A percentile compares a stretch with the other conserved stretches of the same genome.
These are phyloP conservation scores for Lichenostomus cassidix DNA, from an alignment of 2,113 vertebrate genomes.

Conservation along the genomic window DNA sequence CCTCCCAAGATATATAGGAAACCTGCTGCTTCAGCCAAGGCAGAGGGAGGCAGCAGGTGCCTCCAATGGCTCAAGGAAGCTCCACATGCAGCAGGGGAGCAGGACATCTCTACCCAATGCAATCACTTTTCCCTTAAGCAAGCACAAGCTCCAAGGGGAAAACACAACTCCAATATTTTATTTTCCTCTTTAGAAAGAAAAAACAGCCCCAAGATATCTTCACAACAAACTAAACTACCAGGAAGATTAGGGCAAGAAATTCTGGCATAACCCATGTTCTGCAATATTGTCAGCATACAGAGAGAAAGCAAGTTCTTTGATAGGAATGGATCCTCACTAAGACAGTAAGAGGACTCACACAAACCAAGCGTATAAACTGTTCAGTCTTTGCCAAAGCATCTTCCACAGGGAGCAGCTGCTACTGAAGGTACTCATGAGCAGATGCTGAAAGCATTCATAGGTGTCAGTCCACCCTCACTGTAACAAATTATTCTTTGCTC, in stretches of 20 bases:
- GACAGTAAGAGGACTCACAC: background rate
- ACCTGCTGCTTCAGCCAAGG: background rate
- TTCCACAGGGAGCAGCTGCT: background rate
- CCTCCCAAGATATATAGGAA: background rate
- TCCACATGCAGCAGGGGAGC: background rate
- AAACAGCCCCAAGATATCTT: accelerated
- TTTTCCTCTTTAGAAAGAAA: background rate
- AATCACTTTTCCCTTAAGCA: background rate
- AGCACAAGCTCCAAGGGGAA: background rate
- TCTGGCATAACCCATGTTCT: background rate
- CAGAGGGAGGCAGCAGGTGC: background rate
- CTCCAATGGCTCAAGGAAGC: background rate
- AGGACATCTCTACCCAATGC: background rate
- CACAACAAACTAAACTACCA: background rate
- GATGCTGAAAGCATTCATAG: background rate
- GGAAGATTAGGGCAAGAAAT: background rate
- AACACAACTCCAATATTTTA: background rate
- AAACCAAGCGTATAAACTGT: background rate
- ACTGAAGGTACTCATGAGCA: background rate
- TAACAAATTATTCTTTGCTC: background rate
- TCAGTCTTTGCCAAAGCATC: background rate
- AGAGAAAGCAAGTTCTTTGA: background rate
- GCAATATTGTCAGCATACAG: background rate
- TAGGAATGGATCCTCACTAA: background rate
- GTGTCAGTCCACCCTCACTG: background rate